These are phyloP conservation scores for Drosophila parabipectinata DNA, from an alignment of 1,140 invertebrate species.

Conservation along the genomic window DNA sequence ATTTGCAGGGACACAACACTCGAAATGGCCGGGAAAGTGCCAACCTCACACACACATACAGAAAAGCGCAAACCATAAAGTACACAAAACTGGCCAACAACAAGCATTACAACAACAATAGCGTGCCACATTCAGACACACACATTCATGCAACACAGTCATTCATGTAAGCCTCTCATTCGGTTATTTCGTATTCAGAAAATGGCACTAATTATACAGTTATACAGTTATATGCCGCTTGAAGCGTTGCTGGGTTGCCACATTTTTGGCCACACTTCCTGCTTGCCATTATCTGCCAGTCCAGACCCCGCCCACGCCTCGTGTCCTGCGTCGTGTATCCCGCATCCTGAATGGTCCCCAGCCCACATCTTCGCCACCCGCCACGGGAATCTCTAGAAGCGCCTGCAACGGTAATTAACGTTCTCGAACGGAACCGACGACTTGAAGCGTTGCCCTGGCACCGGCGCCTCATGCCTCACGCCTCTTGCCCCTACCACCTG, in stretches of 20 bases:
- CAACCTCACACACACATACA: conserved; percentile 8
- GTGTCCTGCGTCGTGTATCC: conserved; percentile 1
- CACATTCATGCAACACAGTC: conserved; percentile 12
- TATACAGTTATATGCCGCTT: conserved; percentile 63
- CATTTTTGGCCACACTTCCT: conserved; percentile 72
- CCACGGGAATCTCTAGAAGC: conserved; percentile 13
- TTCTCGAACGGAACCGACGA: conserved; percentile 79
- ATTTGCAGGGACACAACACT: conserved; percentile 67
- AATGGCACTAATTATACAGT: conserved; percentile 79
- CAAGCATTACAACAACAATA: conserved; percentile 19
- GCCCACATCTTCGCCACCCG: conserved; percentile 14
- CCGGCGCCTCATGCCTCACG: conserved; percentile 7
- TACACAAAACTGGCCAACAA: conserved; percentile 57
- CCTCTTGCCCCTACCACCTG: background rate
- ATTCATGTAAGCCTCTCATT: conserved; percentile 69
- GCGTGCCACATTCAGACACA: background rate
- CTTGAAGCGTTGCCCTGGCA: conserved; percentile 66
- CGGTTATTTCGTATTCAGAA: conserved; percentile 72
- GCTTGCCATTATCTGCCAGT: conserved; percentile 57
- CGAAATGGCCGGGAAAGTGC: conserved; percentile 44
- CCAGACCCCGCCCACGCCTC: background rate
- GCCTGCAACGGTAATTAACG: conserved; percentile 73
- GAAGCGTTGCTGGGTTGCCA: conserved; percentile 39
- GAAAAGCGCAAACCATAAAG: conserved; percentile 14
- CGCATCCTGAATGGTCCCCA: conserved; percentile 20